Percentiles rank a stretch among this genome's conserved stretches.
Evolutionary conservation across 2,113 vertebrate species (phyloP).

Genomic region (Microcebus murinus): DNA sequence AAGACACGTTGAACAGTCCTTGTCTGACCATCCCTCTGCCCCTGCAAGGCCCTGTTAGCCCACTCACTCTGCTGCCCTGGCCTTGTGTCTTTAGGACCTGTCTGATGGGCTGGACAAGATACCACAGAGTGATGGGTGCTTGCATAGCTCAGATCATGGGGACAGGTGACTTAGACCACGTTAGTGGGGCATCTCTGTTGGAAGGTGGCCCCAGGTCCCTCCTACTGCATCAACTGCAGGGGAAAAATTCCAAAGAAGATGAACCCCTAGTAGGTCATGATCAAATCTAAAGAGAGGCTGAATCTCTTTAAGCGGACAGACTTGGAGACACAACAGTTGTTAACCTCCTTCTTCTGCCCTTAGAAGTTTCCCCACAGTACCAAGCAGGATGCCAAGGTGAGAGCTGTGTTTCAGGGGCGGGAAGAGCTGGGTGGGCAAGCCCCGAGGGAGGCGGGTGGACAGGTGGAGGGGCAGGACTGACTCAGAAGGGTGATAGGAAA

Average conservation of each 20-base stretch:
- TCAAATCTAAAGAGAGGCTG: background rate
- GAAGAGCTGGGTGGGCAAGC: background rate
- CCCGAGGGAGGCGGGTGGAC: background rate
- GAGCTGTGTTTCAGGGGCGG: background rate
- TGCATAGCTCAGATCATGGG: background rate
- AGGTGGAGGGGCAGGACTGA: background rate
- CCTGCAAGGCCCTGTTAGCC: background rate
- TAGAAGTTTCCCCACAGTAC: background rate
- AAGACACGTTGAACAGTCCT: background rate
- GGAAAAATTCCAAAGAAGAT: background rate
- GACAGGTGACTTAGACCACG: background rate
- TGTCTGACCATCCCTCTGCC: background rate
- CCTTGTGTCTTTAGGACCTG: background rate
- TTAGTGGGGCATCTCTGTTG: background rate
- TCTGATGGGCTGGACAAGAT: background rate
- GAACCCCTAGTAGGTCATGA: background rate
- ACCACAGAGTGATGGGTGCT: background rate
- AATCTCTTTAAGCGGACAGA: background rate
- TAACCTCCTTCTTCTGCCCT: conserved; percentile 19
- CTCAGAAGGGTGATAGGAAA: background rate
- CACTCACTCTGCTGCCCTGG: background rate
- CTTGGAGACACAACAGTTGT: background rate
- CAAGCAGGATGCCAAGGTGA: background rate
- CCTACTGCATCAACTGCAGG: background rate
- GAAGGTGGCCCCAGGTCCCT: background rate